Conservation (phyloP, 2,888 invertebrate genomes). For the Nysson spinosus region DNA sequence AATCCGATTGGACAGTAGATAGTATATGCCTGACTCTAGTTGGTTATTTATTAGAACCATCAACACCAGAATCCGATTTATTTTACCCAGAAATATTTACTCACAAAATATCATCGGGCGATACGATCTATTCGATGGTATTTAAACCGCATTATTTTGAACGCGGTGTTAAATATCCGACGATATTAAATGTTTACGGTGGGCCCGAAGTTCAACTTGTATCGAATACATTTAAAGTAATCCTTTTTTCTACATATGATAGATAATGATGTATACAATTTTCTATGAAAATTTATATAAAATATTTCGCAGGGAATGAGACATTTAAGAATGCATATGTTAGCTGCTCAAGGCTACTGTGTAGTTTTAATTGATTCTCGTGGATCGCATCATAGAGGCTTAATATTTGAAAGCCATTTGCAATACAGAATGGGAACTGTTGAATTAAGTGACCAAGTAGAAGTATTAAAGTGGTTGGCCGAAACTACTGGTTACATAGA, state of each 20-base stretch:
- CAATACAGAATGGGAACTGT: constrained; percentile 94
- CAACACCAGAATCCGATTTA: constrained; percentile 80
- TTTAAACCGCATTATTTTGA: constrained; percentile 89
- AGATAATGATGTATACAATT: too few species aligned
- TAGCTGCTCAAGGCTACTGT: constrained; percentile 96
- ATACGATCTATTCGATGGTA: constrained; percentile 90
- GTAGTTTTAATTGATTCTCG: constrained; percentile 97
- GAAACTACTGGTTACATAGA: constrained; percentile 93
- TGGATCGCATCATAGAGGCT: constrained; percentile 95
- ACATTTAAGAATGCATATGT: constrained; percentile 94
- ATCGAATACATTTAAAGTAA: constrained; percentile 94
- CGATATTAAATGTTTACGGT: constrained; percentile 97
- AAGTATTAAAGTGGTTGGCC: constrained; percentile 92
- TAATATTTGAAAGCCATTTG: constrained; percentile 94
- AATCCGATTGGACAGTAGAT: constrained; percentile 84
- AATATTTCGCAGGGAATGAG: constrained; percentile 87
- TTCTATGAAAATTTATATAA: too few species aligned
- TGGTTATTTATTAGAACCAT: constrained; percentile 85
- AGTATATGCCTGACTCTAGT: constrained; percentile 84
- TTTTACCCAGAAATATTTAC: constrained; percentile 86
- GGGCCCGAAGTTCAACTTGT: constrained; percentile 99
- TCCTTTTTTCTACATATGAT: background rate
- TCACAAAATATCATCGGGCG: constrained; percentile 84
- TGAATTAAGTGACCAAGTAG: constrained; percentile 96
- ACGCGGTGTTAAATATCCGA: constrained; percentile 88